phyloP scores from a whole-genome alignment of 2,113 vertebrate species.

The Nothocercus nigrocapillus region DNA sequence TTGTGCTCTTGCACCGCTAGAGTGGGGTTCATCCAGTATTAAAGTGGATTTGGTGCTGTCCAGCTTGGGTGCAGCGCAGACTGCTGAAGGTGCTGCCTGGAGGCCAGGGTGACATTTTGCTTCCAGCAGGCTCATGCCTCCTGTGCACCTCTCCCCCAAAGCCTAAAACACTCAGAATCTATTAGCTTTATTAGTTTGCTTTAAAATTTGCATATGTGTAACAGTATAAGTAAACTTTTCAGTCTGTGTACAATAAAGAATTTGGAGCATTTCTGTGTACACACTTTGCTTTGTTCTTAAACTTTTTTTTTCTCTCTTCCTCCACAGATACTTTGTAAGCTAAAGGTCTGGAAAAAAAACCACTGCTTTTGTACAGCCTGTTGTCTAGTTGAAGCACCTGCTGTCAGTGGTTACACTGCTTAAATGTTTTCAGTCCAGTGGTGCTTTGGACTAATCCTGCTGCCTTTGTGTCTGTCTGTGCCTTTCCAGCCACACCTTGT shows the following conservation, averaged over 20 bases:
- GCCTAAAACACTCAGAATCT: background rate
- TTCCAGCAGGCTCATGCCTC: background rate
- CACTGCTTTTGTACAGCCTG: background rate
- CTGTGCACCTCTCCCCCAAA: background rate
- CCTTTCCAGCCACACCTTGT: background rate
- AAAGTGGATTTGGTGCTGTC: background rate
- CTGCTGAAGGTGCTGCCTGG: background rate
- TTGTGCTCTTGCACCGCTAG: background rate
- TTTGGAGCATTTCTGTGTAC: background rate
- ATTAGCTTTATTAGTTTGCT: background rate
- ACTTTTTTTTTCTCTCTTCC: background rate
- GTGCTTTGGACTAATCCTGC: background rate
- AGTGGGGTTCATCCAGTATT: background rate
- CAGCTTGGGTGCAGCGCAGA: background rate
- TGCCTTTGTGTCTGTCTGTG: background rate
- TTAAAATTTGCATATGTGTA: background rate
- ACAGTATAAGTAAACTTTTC: background rate
- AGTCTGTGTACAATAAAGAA: background rate
- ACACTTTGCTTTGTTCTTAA: background rate
- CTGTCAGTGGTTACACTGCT: background rate
- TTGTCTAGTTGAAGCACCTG: background rate
- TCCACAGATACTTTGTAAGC: background rate
- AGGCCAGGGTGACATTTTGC: background rate
- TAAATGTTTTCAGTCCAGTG: slow-evolving; percentile 26
- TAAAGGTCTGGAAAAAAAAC: background rate